Evolutionary conservation across 1,140 invertebrate genomes (phyloP).

Genomic region (Drosophila hydei): DNA sequence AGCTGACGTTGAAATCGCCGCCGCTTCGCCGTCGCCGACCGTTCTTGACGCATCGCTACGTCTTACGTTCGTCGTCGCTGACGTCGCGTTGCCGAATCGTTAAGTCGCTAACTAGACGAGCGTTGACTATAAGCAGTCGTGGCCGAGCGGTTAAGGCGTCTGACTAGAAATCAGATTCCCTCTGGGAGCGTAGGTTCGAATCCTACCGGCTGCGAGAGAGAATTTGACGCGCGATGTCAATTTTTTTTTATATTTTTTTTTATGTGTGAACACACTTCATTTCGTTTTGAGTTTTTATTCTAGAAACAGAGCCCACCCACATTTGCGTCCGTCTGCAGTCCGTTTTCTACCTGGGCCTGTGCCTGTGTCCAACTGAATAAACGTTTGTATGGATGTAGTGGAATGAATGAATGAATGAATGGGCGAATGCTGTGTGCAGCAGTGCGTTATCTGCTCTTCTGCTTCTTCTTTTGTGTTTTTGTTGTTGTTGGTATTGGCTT

Average conservation of each 20-base stretch:
- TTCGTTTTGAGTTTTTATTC: constrained; percentile 40
- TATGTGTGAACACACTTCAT: constrained; percentile 25
- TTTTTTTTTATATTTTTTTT: constrained; percentile 1
- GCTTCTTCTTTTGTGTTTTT: constrained; percentile 26
- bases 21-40: neutral
- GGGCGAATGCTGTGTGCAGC: constrained; percentile 67
- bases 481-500: constrained; percentile 58
- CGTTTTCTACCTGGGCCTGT: constrained; percentile 5
- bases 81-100: constrained; percentile 31
- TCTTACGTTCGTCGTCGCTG: neutral
- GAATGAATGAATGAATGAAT: constrained; percentile 64
- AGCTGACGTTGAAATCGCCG: constrained; percentile 28
- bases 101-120: constrained; percentile 59
- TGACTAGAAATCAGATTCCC: constrained; percentile 92
- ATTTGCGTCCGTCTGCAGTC: constrained; percentile 55
- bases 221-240: neutral
- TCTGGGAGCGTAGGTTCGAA: constrained; percentile 92
- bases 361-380: constrained; percentile 64
- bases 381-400: constrained; percentile 41
- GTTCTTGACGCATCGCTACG: neutral
- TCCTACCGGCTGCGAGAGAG: constrained; percentile 89
- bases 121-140: constrained; percentile 86
- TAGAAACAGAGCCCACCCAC: constrained; percentile 69
- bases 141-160: constrained; percentile 93
- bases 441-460: constrained; percentile 48